These are phyloP conservation scores for Phocoena phocoena DNA, from an alignment of 2,113 vertebrate species.

Conservation along the genomic window DNA sequence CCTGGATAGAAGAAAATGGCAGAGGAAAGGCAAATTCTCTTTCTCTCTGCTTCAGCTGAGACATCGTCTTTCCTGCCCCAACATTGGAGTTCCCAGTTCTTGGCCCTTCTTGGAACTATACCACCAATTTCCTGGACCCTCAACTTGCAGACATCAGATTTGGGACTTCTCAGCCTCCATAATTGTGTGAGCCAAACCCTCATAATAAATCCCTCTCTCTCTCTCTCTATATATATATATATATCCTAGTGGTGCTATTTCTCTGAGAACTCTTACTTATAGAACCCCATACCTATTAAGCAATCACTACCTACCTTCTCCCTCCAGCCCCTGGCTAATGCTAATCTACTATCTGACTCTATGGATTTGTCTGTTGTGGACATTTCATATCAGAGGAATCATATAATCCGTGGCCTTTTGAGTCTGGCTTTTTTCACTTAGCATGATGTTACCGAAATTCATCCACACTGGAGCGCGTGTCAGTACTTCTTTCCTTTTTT, in stretches of 20 bases:
- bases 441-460: fast-evolving
- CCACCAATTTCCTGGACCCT: background rate
- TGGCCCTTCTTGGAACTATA: background rate
- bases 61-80: fast-evolving
- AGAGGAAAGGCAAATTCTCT: fast-evolving
- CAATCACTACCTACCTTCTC: fast-evolving
- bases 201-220: background rate
- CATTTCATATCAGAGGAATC: fast-evolving
- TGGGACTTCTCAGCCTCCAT: fast-evolving
- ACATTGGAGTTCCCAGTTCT: fast-evolving
- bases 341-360: background rate
- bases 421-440: background rate
- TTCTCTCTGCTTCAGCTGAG: background rate
- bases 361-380: background rate
- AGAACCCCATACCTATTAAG: background rate
- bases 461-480: fast-evolving
- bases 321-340: background rate
- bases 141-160: fast-evolving
- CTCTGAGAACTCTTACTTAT: background rate
- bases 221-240: background rate
- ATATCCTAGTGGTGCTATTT: fast-evolving
- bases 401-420: fast-evolving
- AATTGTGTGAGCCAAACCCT: fast-evolving
- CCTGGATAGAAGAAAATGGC: fast-evolving
- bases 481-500: fast-evolving